Evolutionary conservation across 1,140 invertebrate species (phyloP).

Genomic region (Lineus longissimus): DNA sequence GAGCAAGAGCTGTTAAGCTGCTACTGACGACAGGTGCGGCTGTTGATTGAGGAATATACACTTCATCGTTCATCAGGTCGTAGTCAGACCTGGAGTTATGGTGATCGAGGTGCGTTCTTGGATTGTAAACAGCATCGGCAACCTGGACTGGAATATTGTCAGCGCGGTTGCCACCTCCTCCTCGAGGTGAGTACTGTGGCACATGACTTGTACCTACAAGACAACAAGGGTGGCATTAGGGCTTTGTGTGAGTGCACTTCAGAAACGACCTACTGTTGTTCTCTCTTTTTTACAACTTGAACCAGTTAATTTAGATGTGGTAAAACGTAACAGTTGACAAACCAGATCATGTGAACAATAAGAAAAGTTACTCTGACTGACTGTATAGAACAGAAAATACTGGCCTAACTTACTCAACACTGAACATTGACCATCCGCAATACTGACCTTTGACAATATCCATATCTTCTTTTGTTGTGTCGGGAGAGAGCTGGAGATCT

Average conservation of each 20-base stretch:
- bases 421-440: no score
- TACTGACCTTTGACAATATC: constrained; percentile 1
- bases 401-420: no score
- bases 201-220: constrained; percentile 8
- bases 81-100: constrained; percentile 12
- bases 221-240: constrained; percentile 14
- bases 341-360: no score
- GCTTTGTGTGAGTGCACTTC: not conserved
- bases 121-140: constrained; percentile 18
- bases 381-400: no score
- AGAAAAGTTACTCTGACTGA: no score
- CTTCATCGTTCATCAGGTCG: constrained; percentile 8
- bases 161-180: not conserved
- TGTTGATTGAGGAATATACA: constrained; percentile 13
- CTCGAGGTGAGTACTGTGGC: constrained; percentile 10
- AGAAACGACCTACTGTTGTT: not conserved
- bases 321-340: not conserved
- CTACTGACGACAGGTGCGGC: constrained; percentile 25
- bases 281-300: not conserved
- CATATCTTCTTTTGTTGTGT: not conserved
- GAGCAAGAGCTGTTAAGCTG: not conserved
- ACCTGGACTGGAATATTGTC: constrained; percentile 9
- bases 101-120: constrained; percentile 13
- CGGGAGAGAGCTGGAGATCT: not conserved
- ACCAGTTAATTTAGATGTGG: not conserved